Percentiles rank a stretch among this genome's conserved stretches.
These are phyloP conservation scores for Drosophila parabipectinata DNA, from an alignment of 1,140 invertebrate species.

Conservation along the genomic window DNA sequence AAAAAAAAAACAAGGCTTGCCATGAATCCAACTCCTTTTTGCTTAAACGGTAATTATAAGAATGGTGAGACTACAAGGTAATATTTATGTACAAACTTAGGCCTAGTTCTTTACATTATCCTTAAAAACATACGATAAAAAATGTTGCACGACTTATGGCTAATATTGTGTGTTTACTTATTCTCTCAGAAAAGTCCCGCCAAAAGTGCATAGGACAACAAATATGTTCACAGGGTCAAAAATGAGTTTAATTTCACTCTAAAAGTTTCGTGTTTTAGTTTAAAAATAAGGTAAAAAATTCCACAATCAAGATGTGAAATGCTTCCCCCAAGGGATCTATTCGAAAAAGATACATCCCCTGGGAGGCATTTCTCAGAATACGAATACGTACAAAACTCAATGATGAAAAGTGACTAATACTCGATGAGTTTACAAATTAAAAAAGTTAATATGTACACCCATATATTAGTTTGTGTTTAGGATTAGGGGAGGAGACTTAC, in stretches of 20 bases:
- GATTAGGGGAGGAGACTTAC: neutral
- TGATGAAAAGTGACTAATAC: neutral
- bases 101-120: slow-evolving; percentile 2
- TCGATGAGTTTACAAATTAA: slow-evolving; percentile 1
- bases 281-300: slow-evolving; percentile 5
- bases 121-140: slow-evolving; percentile 18
- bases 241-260: slow-evolving; percentile 1
- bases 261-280: slow-evolving; percentile 1
- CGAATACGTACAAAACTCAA: neutral
- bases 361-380: slow-evolving; percentile 19
- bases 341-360: slow-evolving; percentile 8
- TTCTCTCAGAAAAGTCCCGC: slow-evolving; percentile 8
- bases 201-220: slow-evolving; percentile 29
- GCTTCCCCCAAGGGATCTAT: slow-evolving; percentile 8
- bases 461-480: neutral
- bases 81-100: slow-evolving; percentile 38
- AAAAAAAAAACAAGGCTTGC: neutral
- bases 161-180: slow-evolving; percentile 5
- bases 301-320: slow-evolving; percentile 6
- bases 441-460: neutral
- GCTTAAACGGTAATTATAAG: slow-evolving; percentile 27
- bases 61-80: slow-evolving; percentile 27
- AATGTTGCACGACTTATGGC: slow-evolving; percentile 7
- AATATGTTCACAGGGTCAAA: slow-evolving; percentile 59
- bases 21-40: slow-evolving; percentile 9